Evolutionary conservation across 2,888 invertebrate species (phyloP), one percentile per base, ranked within the genome.

Genomic region (Ochlodes sylvanus): DNA sequence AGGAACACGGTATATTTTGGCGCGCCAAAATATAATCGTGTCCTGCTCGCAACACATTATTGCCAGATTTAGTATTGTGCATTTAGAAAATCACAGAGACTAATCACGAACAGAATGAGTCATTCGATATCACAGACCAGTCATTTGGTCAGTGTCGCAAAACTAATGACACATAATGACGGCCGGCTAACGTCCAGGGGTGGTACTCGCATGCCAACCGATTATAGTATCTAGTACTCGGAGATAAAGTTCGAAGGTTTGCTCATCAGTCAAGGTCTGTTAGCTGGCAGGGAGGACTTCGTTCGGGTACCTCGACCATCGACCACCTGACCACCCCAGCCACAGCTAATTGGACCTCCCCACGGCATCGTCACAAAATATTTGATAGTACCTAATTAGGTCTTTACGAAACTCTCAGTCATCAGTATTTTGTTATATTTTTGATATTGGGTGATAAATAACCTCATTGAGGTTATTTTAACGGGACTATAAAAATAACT

Each of bases 161-260:
- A 92, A 92, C 92, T 93, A 93, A 93, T 92, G 92, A 90, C 90
- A 92, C 90, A 89, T 92, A 93, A 93, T 93, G 92, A 91, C 87
- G 86, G 83, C 86, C 80, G 84, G 81, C 83, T 81, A 84, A 80
- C 83, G 83, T 85, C 80, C 82, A 82, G 85, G 83, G 90, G 87
- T 62, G 63, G 70, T 77, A 70, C 76, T 66, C 64, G 70, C 72
- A 54, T 61, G 75, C 62, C 74, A 72, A 21, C 70, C 80, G 70
- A 86, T 75, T 77, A 71, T 84, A 73, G 72, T 69, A 82, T 82
- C 76, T 89, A 84, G 77, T 52, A 65, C 75, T 64, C 50, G 44
- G 54, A 78, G 27, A 56, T 69, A 74, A 84, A 74, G 75, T 62
- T 68, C 38, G 32, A 4, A 60, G 70, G 62, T 56, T 72, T 79